Evolutionary conservation across 1,140 invertebrate species (phyloP).

Genomic region (Trachymyrmex septentrionalis): DNA sequence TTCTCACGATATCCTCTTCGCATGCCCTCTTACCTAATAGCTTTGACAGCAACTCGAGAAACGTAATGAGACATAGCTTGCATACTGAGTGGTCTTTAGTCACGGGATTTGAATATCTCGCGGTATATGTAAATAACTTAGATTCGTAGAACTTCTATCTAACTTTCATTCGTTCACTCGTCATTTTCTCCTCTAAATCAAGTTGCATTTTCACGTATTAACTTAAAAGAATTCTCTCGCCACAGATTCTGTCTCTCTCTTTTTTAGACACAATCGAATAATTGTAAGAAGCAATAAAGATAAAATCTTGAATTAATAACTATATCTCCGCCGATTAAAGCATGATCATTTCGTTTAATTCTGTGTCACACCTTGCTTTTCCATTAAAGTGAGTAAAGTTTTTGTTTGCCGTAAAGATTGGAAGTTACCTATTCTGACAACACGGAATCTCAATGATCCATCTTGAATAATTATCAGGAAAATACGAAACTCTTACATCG

Average conservation of each 20-base stretch:
- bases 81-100: constrained; percentile 61
- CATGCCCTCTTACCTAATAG: constrained; percentile 7
- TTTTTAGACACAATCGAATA: background rate
- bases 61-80: constrained; percentile 68
- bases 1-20: constrained; percentile 8
- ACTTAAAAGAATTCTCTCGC: constrained; percentile 20
- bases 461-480: background rate
- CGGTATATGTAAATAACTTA: constrained; percentile 64
- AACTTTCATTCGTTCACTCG: constrained; percentile 55
- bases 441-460: background rate
- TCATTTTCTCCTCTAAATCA: constrained; percentile 67
- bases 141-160: background rate
- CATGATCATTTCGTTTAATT: constrained; percentile 6
- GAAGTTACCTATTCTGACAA: background rate
- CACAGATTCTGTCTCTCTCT: constrained; percentile 12
- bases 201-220: constrained; percentile 28
- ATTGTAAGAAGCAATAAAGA: background rate
- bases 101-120: constrained; percentile 67
- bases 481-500: background rate
- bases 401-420: background rate
- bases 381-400: background rate
- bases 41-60: constrained; percentile 64
- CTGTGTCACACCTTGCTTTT: background rate
- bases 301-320: background rate
- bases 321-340: background rate